Conservation (phyloP, 2,797 vertebrate species). For the Helicolenus hilgendorfi region DNA sequence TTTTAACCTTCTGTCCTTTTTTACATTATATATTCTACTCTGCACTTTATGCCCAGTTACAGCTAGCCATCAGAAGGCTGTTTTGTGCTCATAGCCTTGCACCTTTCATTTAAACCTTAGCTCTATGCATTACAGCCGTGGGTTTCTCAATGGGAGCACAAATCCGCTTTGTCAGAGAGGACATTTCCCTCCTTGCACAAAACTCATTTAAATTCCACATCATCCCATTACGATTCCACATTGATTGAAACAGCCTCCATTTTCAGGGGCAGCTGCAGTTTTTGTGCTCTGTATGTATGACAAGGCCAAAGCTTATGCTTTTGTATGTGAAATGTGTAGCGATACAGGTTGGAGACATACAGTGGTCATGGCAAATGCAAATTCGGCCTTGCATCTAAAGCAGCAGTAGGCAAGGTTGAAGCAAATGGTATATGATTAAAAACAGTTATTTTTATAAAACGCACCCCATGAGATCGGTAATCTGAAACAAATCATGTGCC, state of each 20-base stretch:
- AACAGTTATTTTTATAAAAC: not conserved
- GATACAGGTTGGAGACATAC: not conserved
- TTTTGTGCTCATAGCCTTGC: constrained; percentile 51
- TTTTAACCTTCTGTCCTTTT: not conserved
- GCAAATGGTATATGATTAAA: not conserved
- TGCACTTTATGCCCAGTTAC: constrained; percentile 28
- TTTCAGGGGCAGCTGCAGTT: constrained; percentile 56
- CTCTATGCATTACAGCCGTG: constrained; percentile 59
- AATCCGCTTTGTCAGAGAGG: constrained; percentile 81
- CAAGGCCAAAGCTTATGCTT: constrained; percentile 29
- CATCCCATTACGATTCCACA: constrained; percentile 79
- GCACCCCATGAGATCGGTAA: too few species aligned
- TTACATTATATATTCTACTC: not conserved
- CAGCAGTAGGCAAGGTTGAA: not conserved
- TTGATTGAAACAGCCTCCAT: constrained; percentile 82
- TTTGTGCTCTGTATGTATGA: constrained; percentile 50
- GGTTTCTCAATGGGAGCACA: constrained; percentile 73
- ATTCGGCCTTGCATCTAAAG: constrained; percentile 1
- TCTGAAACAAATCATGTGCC: not conserved
- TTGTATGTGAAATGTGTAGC: constrained; percentile 36
- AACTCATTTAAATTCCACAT: constrained; percentile 84
- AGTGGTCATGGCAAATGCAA: constrained; percentile 17
- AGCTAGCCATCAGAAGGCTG: constrained; percentile 39
- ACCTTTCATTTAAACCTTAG: constrained; percentile 65
- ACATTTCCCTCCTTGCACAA: constrained; percentile 74